Evolutionary conservation across 2,888 invertebrate species (phyloP), one percentile per base, ranked within the genome.

Genomic region (Pterostichus niger): DNA sequence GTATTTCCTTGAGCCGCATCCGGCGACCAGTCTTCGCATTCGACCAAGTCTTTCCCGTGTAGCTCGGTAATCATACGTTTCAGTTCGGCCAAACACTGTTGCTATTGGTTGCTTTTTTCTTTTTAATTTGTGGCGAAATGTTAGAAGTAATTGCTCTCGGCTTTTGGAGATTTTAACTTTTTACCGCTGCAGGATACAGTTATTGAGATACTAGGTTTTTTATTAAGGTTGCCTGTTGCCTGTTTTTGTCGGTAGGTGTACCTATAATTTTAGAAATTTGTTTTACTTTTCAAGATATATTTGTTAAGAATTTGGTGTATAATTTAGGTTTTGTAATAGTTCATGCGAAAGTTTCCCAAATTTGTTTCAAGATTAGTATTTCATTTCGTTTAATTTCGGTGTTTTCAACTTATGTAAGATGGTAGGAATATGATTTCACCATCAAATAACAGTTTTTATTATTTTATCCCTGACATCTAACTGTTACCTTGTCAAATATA

Each of bases 91-190:
- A 44, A 17, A 79, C 13, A 10, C n/a, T 24, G 46, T 35, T 46
- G 31, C 13, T 13, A 64, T 79, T 79, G 79, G 79, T 33, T 56
- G 31, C 13, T 76, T 64, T 46, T 46, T 52, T 52, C 49, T 49
- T 46, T 33, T 52, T 31, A 76, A 54, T 76, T 79, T 64, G 68
- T 68, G 79, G 64, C 52, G 79, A 79, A 79, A 79, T 49, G 15
- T 46, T 10, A 17, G 33, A 52, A 31, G 17, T n/a, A 64, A 64
- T n/a, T 64, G 33, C 24, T 24, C 24, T 59, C 40, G 40, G 59
- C 11, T 10, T 59, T 31, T 10, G 17, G 31, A 64, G 31, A 10
- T 59, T 31, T 17, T 33, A 11, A 64, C 33, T 11, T 64, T 31
- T 64, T 64, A 64, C 35, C 64, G 64, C 64, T 64, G 4, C 33